Evolutionary conservation across 1,140 invertebrate genomes (phyloP).

Genomic region (Heliconius himera): DNA sequence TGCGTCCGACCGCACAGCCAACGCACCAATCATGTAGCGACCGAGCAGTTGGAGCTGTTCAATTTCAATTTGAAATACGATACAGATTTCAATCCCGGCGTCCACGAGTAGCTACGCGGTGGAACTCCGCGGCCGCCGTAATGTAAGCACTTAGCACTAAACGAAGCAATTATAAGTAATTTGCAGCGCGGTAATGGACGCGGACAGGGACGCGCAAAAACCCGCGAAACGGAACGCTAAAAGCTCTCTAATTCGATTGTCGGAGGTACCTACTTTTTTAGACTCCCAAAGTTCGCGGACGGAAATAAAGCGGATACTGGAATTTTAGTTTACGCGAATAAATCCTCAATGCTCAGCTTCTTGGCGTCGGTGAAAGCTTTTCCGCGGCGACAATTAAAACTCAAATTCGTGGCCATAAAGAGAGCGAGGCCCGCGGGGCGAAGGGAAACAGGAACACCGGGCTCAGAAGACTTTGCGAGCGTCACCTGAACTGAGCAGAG

Average conservation of each 20-base stretch:
- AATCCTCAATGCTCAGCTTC: slow-evolving; percentile 45
- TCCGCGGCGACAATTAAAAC: slow-evolving; percentile 71
- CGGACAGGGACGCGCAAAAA: slow-evolving; percentile 75
- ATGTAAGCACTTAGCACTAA: slow-evolving; percentile 80
- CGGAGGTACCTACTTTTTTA: slow-evolving; percentile 66
- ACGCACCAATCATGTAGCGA: slow-evolving; percentile 40
- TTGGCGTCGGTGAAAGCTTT: slow-evolving; percentile 50
- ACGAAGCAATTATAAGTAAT: slow-evolving; percentile 81
- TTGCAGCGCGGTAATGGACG: slow-evolving; percentile 74
- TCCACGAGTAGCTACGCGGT: slow-evolving; percentile 51
- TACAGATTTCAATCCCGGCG: slow-evolving; percentile 48
- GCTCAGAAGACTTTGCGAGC: slow-evolving; percentile 68
- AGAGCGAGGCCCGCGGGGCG: slow-evolving; percentile 64
- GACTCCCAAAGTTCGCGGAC: slow-evolving; percentile 51
- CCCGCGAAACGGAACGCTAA: slow-evolving; percentile 77
- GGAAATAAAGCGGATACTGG: not conserved
- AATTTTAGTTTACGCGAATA: slow-evolving; percentile 28
- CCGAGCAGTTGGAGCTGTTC: slow-evolving; percentile 39
- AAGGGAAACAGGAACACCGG: slow-evolving; percentile 72
- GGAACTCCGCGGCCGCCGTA: slow-evolving; percentile 63
- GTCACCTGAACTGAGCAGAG: slow-evolving; percentile 74
- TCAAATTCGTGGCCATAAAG: slow-evolving; percentile 70
- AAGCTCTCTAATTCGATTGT: slow-evolving; percentile 79
- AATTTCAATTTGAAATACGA: slow-evolving; percentile 42
- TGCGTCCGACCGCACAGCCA: slow-evolving; percentile 47